A percentile compares a stretch with the other conserved stretches of the same genome.
Evolutionary conservation across 64 coral and sea anemone species (phyloP).

Genomic region (Actinia equina): DNA sequence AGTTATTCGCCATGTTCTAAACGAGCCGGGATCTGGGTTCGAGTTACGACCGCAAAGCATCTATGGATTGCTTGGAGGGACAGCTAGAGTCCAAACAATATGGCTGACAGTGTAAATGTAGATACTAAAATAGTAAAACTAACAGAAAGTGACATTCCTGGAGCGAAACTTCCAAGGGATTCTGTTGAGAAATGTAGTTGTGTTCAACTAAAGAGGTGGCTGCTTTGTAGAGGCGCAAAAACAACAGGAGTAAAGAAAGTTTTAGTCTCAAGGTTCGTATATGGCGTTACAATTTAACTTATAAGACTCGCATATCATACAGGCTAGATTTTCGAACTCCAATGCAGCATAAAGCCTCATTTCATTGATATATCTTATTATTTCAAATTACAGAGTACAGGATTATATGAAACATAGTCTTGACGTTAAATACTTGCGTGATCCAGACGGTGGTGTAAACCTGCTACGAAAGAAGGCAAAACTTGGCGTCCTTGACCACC

Average conservation of each 20-base stretch:
- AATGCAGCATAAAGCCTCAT: neutral
- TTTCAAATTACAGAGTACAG: constrained; percentile 6
- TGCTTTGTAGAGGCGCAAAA: constrained; percentile 37
- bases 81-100: too few relatives aligned
- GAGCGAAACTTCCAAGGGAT: constrained; percentile 6
- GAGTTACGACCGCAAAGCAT: too few relatives aligned
- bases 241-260: neutral
- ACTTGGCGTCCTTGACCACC: constrained; percentile 4
- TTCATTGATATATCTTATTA: neutral
- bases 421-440: neutral
- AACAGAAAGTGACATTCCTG: neutral
- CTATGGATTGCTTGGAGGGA: too few relatives aligned
- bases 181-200: constrained; percentile 16
- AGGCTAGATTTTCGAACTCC: neutral
- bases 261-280: neutral
- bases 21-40: too few relatives aligned
- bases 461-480: constrained; percentile 10
- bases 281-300: neutral
- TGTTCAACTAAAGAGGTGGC: constrained; percentile 12
- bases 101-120: too few relatives aligned
- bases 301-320: too few relatives aligned
- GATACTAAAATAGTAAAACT: too few relatives aligned
- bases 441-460: constrained; percentile 31
- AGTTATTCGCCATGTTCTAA: too few relatives aligned
- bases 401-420: constrained; percentile 18